Evolutionary conservation across 2,113 vertebrate genomes (phyloP).

Genomic region (Antennarius striatus): DNA sequence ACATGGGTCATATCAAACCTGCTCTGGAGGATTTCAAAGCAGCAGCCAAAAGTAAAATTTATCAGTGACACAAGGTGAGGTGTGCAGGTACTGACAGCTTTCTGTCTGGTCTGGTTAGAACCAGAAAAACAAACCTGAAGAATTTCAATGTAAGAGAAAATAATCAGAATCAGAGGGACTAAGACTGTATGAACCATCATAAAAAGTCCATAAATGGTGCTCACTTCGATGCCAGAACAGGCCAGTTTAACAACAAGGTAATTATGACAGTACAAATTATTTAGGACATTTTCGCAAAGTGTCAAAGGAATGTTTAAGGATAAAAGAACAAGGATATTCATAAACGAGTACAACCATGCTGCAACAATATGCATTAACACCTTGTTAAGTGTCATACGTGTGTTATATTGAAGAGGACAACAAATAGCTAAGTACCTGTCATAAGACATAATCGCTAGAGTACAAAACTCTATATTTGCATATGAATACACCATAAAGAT

Average conservation of each 20-base stretch:
- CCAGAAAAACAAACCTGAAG: constrained; percentile 19
- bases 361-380: neutral
- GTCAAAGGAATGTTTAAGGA: constrained; percentile 4
- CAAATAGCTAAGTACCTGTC: constrained; percentile 35
- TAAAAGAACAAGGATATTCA: neutral
- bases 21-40: constrained; percentile 25
- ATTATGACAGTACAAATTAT: constrained; percentile 44
- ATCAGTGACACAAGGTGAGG: constrained; percentile 33
- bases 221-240: constrained; percentile 11
- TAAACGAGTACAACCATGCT: constrained; percentile 49
- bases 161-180: constrained; percentile 16
- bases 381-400: constrained; percentile 2
- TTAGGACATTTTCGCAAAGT: constrained; percentile 25
- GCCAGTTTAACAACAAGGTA: constrained; percentile 27
- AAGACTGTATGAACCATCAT: neutral
- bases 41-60: constrained; percentile 26
- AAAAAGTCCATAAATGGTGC: constrained; percentile 35
- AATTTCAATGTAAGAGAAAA: constrained; percentile 25
- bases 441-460: constrained; percentile 23
- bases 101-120: constrained; percentile 9
- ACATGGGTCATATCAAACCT: constrained; percentile 7
- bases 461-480: constrained; percentile 30
- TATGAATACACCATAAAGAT: constrained; percentile 61
- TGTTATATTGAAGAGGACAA: constrained; percentile 21
- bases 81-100: constrained; percentile 40